A percentile compares a stretch with the other conserved stretches of the same genome.
These are phyloP conservation scores for Lagopus muta DNA, from an alignment of 2,113 vertebrate species.

Conservation along the genomic window DNA sequence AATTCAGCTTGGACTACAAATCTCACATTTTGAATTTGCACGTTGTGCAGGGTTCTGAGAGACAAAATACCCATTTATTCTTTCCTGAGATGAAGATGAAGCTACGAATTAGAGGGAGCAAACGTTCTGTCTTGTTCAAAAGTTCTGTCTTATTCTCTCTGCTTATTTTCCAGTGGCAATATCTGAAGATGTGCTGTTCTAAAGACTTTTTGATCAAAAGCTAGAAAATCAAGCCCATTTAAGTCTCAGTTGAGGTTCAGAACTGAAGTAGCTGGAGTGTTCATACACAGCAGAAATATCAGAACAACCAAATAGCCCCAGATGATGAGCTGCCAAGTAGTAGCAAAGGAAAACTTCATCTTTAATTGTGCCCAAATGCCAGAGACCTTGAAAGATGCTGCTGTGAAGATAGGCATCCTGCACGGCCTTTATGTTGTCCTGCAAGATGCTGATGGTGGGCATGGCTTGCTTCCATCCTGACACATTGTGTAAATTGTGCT, in stretches of 20 bases:
- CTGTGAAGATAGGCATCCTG: not conserved
- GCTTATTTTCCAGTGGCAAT: not conserved
- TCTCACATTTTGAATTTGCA: not conserved
- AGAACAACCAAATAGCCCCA: not conserved
- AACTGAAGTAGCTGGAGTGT: not conserved
- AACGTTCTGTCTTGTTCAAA: slow-evolving; percentile 21
- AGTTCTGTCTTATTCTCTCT: slow-evolving; percentile 24
- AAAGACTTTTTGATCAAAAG: slow-evolving; percentile 27
- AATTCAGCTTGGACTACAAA: not conserved
- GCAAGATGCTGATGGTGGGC: fast-evolving
- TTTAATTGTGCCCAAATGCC: not conserved
- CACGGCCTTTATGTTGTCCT: not conserved
- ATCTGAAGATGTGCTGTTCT: not conserved
- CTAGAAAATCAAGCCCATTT: slow-evolving; percentile 28
- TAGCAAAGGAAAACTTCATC: not conserved
- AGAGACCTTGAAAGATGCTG: not conserved
- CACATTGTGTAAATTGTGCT: fast-evolving
- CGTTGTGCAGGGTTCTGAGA: fast-evolving
- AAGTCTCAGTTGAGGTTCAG: not conserved
- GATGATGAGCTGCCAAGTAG: not conserved
- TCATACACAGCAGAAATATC: not conserved
- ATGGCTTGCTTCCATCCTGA: fast-evolving
- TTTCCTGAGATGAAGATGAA: not conserved
- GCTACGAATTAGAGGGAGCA: not conserved
- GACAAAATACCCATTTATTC: not conserved